Conservation (phyloP, 2,113 vertebrate genomes). For the Arizona elegans region DNA sequence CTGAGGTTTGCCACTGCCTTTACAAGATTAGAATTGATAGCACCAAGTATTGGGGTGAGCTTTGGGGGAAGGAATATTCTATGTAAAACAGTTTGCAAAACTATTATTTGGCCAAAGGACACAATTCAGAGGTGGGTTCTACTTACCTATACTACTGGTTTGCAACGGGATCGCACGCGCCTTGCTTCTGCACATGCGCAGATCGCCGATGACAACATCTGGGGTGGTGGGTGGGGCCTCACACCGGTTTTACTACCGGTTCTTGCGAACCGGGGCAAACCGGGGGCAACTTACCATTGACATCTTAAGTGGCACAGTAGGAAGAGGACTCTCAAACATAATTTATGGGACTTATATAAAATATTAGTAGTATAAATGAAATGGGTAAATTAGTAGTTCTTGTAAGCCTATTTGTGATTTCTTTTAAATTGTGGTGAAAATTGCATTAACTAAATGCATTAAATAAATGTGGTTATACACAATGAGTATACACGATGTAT, state of each 20-base stretch:
- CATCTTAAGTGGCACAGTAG: not conserved
- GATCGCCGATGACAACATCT: too few species aligned
- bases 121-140: not conserved
- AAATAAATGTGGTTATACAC: not conserved
- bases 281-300: too few species aligned
- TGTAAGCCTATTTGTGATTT: not conserved
- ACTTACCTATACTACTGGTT: too few species aligned
- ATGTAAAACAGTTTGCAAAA: not conserved
- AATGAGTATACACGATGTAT: not conserved
- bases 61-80: not conserved
- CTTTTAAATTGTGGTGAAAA: not conserved
- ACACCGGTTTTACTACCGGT: too few species aligned
- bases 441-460: not conserved
- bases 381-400: not conserved
- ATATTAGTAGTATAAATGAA: not conserved
- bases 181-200: too few species aligned
- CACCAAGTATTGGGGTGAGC: not conserved
- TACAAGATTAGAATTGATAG: not conserved
- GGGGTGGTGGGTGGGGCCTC: too few species aligned
- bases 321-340: not conserved
- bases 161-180: too few species aligned
- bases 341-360: not conserved
- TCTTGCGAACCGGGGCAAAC: too few species aligned
- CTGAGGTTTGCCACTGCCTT: not conserved
- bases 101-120: not conserved